Percentiles rank a stretch among this genome's conserved stretches.
Evolutionary conservation across 2,797 vertebrate genomes (phyloP).

Genomic region (Eospalax fontanierii): DNA sequence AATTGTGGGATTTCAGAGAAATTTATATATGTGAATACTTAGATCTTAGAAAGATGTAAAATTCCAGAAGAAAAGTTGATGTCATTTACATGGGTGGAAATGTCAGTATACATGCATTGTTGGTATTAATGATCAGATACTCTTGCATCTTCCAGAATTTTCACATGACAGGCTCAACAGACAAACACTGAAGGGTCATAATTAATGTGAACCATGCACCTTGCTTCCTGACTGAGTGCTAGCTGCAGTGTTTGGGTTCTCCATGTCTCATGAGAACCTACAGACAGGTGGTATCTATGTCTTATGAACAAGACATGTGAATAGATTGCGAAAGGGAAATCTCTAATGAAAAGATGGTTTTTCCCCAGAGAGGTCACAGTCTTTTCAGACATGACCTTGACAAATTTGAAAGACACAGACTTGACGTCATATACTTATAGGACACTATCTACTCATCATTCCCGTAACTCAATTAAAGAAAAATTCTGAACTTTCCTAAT

Average conservation of each 20-base stretch:
- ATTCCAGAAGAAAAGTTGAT: conserved; percentile 33
- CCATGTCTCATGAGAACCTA: not conserved
- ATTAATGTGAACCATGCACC: not conserved
- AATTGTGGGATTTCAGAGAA: conserved; percentile 14
- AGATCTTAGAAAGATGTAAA: not conserved
- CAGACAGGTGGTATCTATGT: not conserved
- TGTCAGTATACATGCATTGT: not conserved
- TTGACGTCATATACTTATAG: not conserved
- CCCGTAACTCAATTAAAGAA: not conserved
- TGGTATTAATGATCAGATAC: not conserved
- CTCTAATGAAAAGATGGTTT: conserved; percentile 26
- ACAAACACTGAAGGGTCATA: conserved; percentile 15
- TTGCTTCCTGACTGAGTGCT: not conserved
- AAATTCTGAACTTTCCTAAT: not conserved
- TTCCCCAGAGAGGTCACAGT: not conserved
- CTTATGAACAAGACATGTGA: not conserved
- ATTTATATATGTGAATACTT: not conserved
- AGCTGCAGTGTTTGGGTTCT: not conserved
- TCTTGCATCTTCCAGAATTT: conserved; percentile 1
- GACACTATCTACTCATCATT: not conserved
- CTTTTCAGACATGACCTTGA: conserved; percentile 3
- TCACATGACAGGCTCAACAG: not conserved
- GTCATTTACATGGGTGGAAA: not conserved
- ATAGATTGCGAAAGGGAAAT: not conserved
- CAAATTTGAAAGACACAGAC: not conserved